A percentile compares a stretch with the other conserved stretches of the same genome.
Conservation (phyloP, 2,797 vertebrate species). For the Huso huso region DNA sequence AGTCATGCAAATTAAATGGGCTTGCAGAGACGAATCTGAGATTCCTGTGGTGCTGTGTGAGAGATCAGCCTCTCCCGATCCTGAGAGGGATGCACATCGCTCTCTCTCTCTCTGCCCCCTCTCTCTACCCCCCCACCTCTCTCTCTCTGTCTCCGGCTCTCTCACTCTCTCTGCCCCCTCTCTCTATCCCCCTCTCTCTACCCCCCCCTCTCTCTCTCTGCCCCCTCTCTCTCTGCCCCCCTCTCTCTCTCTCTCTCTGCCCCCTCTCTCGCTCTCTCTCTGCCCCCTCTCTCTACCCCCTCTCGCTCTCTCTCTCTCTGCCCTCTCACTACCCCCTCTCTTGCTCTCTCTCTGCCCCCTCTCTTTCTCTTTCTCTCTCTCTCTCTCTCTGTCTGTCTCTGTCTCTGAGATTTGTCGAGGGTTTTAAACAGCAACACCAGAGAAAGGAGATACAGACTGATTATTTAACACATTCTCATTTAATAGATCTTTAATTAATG, state of each 20-base stretch:
- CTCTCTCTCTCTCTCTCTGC: too few relatives aligned
- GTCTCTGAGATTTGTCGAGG: neutral
- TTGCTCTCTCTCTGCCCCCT: too few relatives aligned
- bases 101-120: neutral
- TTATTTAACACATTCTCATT: neutral
- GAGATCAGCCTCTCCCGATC: neutral
- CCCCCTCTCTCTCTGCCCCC: constrained; percentile 6
- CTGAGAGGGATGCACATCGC: neutral
- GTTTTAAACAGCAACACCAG: neutral
- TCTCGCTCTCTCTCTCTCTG: too few relatives aligned
- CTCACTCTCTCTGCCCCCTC: too few relatives aligned
- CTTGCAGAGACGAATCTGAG: too few relatives aligned
- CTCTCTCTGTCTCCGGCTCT: too few relatives aligned
- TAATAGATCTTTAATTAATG: neutral
- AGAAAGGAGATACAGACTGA: neutral
- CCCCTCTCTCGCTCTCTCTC: too few relatives aligned
- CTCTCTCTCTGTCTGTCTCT: neutral
- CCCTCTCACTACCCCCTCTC: too few relatives aligned
- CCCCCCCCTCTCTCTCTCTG: constrained; percentile 4
- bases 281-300: neutral
- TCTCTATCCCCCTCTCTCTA: neutral
- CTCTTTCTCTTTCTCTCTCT: neutral
- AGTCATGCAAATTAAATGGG: too few relatives aligned
- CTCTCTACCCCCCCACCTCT: too few relatives aligned
- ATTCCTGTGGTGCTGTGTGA: too few relatives aligned